Evolutionary conservation across 2,113 vertebrate species (phyloP), one percentile per base, ranked within the genome.

Genomic region (Aptenodytes patagonicus): DNA sequence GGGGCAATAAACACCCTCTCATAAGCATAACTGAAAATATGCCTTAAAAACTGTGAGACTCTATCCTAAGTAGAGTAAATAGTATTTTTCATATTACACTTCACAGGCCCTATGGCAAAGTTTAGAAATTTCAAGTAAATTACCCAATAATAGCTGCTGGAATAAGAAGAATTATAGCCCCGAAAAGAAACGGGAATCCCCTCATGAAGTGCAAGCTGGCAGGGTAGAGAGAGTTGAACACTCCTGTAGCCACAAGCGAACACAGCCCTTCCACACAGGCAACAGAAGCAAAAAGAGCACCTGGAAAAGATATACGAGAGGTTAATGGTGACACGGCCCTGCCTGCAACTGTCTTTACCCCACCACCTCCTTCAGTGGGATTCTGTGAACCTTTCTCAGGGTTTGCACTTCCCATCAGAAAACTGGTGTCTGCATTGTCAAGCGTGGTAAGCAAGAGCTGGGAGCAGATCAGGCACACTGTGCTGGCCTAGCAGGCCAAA

Each of bases 201-300:
- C 98, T 99, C 99, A 99, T 99, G 96, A 99, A 98, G 97, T 98
- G 96, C 92, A 99, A 97, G 2, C 98, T 99, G 86, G 98, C 99
- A 32, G 99, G 99, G 96, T 99, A 99, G 54, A 99, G 96, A 1
- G 99, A 98, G 96, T 99, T 99, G 97, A 99, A 99, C 89, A 99
- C 72, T 17, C 98, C 94, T 0, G 98, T 98, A 75, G 99, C 98
- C 36, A 97, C 98, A 18, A 99, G 97, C 6, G 98, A 98, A 73
- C 98, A 99, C 40, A 99, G 80, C 13, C 97, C 98, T 95, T 99
- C 98, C 94, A 99, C 98, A 44, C 99, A 99, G 82, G 99, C 99
- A 90, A 99, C 95, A 2, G 98, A 98, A 6, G 99, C 99, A 90
- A 99, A 99, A 34, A 99, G 98, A 38, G 98, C 98, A 79, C 99